phyloP scores from a whole-genome alignment of 2,888 invertebrate species.

The Apotomis betuletana region DNA sequence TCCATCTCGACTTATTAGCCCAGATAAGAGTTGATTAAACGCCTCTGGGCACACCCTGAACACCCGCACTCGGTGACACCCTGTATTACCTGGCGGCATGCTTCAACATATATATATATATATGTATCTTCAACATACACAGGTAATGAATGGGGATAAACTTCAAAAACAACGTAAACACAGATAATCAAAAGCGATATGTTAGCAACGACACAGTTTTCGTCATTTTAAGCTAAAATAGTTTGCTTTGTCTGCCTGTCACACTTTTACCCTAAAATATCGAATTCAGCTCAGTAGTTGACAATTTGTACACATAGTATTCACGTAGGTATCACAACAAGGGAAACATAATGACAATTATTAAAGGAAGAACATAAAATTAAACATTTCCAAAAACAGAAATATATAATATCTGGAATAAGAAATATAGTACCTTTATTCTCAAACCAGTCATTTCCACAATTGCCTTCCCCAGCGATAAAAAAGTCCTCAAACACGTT shows the following conservation, averaged over 20 bases:
- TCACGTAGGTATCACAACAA: no score
- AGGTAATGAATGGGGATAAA: background rate
- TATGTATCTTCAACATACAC: background rate
- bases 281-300: no score
- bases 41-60: conserved; percentile 18
- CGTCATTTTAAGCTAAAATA: no score
- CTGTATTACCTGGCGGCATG: conserved; percentile 5
- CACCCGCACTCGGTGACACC: background rate
- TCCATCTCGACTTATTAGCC: background rate
- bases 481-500: conserved; percentile 1
- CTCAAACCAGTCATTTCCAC: background rate
- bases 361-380: background rate
- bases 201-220: no score
- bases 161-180: background rate
- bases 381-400: no score
- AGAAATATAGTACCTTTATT: no score
- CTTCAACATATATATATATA: background rate
- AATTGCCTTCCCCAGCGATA: background rate
- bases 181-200: no score
- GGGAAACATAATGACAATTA: background rate
- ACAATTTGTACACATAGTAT: no score
- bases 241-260: no score
- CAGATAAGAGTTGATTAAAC: conserved; percentile 33
- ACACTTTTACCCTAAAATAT: no score
- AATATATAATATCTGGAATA: no score